Conservation (phyloP, 2,113 vertebrate genomes). For the Himantopus leucocephalus region DNA sequence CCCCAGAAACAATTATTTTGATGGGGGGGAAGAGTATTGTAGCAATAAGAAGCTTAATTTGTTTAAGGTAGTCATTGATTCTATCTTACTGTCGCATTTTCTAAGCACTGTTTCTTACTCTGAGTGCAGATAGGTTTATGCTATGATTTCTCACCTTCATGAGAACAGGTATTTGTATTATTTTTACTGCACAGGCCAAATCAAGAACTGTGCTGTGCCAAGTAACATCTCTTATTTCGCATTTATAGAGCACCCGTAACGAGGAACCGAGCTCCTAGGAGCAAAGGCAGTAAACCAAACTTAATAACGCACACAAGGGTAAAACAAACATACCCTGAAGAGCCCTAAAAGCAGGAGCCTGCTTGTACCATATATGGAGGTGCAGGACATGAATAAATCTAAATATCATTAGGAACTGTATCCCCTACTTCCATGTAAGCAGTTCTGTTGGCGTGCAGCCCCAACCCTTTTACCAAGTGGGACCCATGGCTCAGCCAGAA, state of each 20-base stretch:
- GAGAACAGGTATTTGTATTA: not conserved
- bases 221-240: not conserved
- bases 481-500: fast-evolving
- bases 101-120: not conserved
- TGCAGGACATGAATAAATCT: not conserved
- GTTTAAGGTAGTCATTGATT: not conserved
- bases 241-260: not conserved
- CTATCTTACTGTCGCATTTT: not conserved
- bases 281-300: not conserved
- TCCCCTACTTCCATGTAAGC: not conserved
- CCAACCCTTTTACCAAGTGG: not conserved
- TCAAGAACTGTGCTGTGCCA: not conserved
- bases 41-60: not conserved
- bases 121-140: not conserved
- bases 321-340: not conserved
- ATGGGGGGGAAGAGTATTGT: not conserved
- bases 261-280: not conserved
- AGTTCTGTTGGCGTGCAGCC: not conserved
- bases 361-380: not conserved
- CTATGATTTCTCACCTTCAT: not conserved
- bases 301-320: not conserved
- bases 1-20: not conserved
- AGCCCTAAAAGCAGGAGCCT: not conserved
- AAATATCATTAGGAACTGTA: not conserved
- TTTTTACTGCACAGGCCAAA: not conserved